Percentiles rank a stretch among this genome's conserved stretches.
These are phyloP conservation scores for Oscheius onirici DNA, from an alignment of 2,888 invertebrate genomes.

Conservation along the genomic window DNA sequence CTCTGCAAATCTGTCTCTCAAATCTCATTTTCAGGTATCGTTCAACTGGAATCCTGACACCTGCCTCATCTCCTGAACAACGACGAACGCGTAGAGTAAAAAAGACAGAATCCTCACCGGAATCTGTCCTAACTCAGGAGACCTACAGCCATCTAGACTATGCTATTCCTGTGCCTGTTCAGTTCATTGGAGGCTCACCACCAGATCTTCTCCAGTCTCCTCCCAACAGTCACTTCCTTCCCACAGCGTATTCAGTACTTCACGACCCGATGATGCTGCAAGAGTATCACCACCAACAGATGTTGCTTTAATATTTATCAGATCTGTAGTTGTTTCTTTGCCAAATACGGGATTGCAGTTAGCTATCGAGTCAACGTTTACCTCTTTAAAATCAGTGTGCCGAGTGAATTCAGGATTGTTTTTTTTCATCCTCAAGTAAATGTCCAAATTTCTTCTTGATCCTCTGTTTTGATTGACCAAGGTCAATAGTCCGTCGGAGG, in stretches of 20 bases:
- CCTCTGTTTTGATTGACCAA: too few species aligned
- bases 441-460: too few species aligned
- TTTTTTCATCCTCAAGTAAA: too few species aligned
- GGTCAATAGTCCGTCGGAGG: too few species aligned
- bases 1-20: neutral
- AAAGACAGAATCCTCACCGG: conserved; percentile 27
- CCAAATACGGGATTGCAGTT: neutral
- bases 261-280: conserved; percentile 10
- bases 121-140: neutral
- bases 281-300: conserved; percentile 1
- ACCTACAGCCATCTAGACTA: conserved; percentile 1
- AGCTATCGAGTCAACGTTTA: neutral
- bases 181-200: conserved; percentile 1
- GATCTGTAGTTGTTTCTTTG: neutral
- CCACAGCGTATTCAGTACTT: neutral
- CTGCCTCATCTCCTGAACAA: conserved; percentile 68
- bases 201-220: neutral
- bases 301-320: conserved; percentile 15
- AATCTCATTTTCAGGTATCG: conserved; percentile 59
- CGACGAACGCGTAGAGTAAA: conserved; percentile 22
- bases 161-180: neutral
- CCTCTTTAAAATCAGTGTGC: neutral
- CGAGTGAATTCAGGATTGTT: too few species aligned
- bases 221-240: neutral
- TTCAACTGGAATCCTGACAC: conserved; percentile 66